These are phyloP conservation scores for Chiridota heheva DNA, from an alignment of 35 echinoderm and acorn worm species.

Conservation along the genomic window DNA sequence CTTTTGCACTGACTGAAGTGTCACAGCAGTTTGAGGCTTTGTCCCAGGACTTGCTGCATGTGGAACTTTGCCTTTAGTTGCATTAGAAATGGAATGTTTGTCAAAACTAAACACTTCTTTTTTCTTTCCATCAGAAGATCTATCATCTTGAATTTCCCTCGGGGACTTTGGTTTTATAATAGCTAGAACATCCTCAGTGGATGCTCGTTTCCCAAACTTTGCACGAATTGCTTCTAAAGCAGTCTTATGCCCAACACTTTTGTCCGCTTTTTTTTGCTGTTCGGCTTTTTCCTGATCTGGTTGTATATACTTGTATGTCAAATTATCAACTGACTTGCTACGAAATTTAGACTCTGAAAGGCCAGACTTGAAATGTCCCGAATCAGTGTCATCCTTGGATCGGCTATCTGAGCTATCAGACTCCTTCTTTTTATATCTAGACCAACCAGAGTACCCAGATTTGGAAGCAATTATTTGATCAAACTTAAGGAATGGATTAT, in stretches of 20 bases:
- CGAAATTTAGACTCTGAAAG: no score
- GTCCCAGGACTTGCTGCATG: no score
- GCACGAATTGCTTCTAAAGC: no score
- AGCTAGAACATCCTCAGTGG: slow-evolving; percentile 17
- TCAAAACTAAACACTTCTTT: background rate
- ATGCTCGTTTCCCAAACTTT: slow-evolving; percentile 33
- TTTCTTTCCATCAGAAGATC: background rate
- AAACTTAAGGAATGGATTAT: slow-evolving; percentile 79
- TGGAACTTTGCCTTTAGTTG: no score
- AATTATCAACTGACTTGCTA: slow-evolving; percentile 42
- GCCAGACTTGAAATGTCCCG: background rate
- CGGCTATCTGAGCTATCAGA: no score
- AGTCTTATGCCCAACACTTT: no score
- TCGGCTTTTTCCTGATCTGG: background rate
- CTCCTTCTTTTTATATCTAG: no score
- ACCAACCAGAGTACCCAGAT: no score
- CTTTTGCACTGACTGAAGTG: no score
- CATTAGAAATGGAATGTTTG: background rate
- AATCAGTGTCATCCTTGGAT: background rate
- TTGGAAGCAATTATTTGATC: slow-evolving; percentile 33
- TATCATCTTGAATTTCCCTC: slow-evolving; percentile 1
- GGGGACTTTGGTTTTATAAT: slow-evolving; percentile 29
- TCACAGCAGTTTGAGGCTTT: no score
- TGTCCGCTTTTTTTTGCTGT: background rate
- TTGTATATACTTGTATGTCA: slow-evolving; percentile 15